phyloP scores from a whole-genome alignment of 2,113 vertebrate genomes.

The Siniperca knerii region DNA sequence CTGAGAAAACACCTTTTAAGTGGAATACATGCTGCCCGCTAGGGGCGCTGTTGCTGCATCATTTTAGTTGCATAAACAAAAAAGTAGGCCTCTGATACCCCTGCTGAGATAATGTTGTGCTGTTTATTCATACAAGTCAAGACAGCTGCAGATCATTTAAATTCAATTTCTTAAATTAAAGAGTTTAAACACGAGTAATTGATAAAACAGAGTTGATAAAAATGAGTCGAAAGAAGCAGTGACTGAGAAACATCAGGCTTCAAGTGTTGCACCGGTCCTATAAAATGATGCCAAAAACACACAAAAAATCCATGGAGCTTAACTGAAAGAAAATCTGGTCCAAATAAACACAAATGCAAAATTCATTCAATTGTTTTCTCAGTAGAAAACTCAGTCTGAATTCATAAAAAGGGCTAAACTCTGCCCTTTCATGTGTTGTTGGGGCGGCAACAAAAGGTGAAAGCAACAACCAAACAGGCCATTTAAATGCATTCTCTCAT shows the following conservation, averaged over 20 bases:
- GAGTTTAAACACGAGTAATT: neutral
- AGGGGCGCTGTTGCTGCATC: slow-evolving; percentile 7
- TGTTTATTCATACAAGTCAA: neutral
- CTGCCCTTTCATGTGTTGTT: neutral
- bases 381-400: neutral
- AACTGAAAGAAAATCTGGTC: neutral
- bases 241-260: neutral
- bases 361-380: neutral
- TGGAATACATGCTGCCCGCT: neutral
- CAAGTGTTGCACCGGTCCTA: neutral
- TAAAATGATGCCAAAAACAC: neutral
- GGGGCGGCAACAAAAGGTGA: neutral
- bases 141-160: neutral
- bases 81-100: neutral
- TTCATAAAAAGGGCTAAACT: neutral
- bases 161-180: neutral
- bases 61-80: neutral
- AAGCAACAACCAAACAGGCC: neutral
- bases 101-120: no score
- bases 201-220: neutral
- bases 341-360: neutral
- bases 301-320: no score
- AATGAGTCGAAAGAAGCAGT: neutral
- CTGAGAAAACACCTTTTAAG: neutral
- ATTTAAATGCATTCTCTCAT: neutral